Percentiles rank a stretch among this genome's conserved stretches.
These are phyloP conservation scores for Paraescarpia echinospica DNA, from an alignment of 1,140 invertebrate species.

Conservation along the genomic window DNA sequence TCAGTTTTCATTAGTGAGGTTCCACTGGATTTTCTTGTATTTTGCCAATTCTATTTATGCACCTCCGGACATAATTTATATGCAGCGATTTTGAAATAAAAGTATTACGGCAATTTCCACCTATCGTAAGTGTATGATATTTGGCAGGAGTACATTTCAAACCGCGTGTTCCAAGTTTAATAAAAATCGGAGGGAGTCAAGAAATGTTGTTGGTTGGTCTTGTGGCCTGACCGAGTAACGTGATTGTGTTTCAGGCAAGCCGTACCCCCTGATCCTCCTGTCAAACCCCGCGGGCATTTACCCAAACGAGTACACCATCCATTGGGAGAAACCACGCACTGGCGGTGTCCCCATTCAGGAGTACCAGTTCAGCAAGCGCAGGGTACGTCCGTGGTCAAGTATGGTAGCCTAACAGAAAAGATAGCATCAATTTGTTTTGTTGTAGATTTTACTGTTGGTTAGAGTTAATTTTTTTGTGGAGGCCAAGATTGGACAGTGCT, in stretches of 20 bases:
- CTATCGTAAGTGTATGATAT: no score
- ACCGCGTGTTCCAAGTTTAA: no score
- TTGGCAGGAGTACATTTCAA: no score
- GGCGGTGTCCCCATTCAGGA: constrained; percentile 28
- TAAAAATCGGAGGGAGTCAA: no score
- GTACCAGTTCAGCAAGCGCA: constrained; percentile 25
- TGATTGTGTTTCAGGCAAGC: constrained; percentile 20
- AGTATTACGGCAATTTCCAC: no score
- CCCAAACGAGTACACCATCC: constrained; percentile 23
- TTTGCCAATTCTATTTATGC: no score
- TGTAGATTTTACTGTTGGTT: neutral
- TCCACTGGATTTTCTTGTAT: no score
- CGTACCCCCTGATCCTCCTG: constrained; percentile 24
- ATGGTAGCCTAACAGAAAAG: neutral
- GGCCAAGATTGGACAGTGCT: neutral
- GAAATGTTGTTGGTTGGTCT: no score
- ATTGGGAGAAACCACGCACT: constrained; percentile 27
- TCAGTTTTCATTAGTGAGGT: no score
- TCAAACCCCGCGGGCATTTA: constrained; percentile 21
- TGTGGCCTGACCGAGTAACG: no score
- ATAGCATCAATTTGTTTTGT: neutral
- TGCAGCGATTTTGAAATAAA: no score
- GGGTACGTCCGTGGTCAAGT: neutral
- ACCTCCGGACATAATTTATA: no score
- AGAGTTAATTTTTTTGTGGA: neutral